These are phyloP conservation scores for Chrosomus eos DNA, from an alignment of 2,797 vertebrate species.

Conservation along the genomic window DNA sequence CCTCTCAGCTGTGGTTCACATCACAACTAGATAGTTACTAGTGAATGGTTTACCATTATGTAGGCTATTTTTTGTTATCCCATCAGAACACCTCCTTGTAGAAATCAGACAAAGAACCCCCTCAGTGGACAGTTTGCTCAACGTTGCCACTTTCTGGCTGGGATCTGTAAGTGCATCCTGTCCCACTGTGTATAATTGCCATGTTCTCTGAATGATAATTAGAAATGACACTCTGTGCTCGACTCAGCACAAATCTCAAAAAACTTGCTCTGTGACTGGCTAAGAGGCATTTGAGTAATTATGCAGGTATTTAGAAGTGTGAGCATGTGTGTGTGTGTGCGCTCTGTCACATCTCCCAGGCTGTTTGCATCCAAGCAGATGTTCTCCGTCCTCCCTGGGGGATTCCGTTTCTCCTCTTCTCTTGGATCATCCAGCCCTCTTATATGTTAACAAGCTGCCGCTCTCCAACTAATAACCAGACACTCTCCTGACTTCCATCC, in stretches of 20 bases:
- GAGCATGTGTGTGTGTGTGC: slow-evolving; percentile 40
- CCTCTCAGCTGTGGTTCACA: not conserved
- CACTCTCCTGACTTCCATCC: slow-evolving; percentile 33
- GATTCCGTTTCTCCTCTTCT: slow-evolving; percentile 64
- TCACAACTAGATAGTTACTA: not conserved
- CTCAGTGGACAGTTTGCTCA: slow-evolving; percentile 52
- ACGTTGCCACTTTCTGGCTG: slow-evolving; percentile 70
- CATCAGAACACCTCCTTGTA: not conserved
- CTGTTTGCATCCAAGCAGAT: slow-evolving; percentile 76
- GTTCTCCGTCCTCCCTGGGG: slow-evolving; percentile 71
- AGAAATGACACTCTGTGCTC: slow-evolving; percentile 56
- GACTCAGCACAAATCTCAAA: slow-evolving; percentile 33
- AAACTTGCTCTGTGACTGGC: slow-evolving; percentile 57
- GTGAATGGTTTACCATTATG: not conserved
- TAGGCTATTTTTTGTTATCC: not conserved
- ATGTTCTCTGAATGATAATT: slow-evolving; percentile 61
- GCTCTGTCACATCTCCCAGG: slow-evolving; percentile 49
- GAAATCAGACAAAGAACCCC: not conserved
- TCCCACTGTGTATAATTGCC: slow-evolving; percentile 37
- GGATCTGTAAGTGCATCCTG: slow-evolving; percentile 61
- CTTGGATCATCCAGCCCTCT: slow-evolving; percentile 40
- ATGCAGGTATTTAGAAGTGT: slow-evolving; percentile 21
- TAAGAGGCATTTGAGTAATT: slow-evolving; percentile 37
- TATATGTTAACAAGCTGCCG: slow-evolving; percentile 33
- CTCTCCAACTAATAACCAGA: slow-evolving; percentile 52